A percentile compares a stretch with the other conserved stretches of the same genome.
Evolutionary conservation across 2,113 vertebrate species (phyloP).

Genomic region (Petrocephalus microphthalmus): DNA sequence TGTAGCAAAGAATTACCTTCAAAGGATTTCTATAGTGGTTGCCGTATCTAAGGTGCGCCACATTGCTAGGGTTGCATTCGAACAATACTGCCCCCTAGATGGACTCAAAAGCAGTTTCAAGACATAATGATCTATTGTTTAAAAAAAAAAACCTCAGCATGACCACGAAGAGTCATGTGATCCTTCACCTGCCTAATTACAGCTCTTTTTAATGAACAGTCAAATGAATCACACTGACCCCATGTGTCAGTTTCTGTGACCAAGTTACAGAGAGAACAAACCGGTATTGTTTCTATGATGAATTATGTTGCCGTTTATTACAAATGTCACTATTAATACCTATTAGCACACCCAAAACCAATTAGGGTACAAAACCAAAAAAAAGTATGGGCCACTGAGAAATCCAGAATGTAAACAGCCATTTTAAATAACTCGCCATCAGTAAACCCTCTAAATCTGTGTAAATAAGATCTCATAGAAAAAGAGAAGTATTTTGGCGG

Average conservation of each 20-base stretch:
- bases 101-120: neutral
- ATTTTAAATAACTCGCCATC: neutral
- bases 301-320: neutral
- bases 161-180: neutral
- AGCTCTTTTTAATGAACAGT: too few species aligned
- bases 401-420: neutral
- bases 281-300: neutral
- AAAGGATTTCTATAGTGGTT: neutral
- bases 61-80: neutral
- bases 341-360: neutral
- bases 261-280: neutral
- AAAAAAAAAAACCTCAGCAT: neutral
- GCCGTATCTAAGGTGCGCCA: neutral
- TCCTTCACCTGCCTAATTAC: neutral
- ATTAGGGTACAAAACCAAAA: neutral
- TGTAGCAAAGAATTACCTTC: neutral
- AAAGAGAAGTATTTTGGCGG: neutral
- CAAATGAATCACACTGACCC: neutral
- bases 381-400: neutral
- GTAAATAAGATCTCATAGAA: neutral
- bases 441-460: neutral
- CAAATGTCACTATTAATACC: neutral
- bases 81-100: neutral
- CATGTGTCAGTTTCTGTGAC: neutral
- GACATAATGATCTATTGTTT: neutral